Evolutionary conservation across 2,888 invertebrate species (phyloP), one percentile per base, ranked within the genome.

Genomic region (Oithona nana): DNA sequence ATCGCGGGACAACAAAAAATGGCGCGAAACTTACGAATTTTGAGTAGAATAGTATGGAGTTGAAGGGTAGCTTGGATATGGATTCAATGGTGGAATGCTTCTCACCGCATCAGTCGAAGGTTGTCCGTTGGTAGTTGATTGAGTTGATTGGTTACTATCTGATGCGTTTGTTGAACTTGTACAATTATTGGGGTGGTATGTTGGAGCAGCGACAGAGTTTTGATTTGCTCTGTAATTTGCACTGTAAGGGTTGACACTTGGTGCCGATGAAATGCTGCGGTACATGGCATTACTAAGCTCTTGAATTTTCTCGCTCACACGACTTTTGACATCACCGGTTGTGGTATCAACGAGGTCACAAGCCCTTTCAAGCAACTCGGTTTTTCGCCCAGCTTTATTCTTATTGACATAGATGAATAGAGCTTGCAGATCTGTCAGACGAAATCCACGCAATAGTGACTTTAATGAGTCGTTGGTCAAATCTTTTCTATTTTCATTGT

Each of bases 401-500:
- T 82, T 79, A 67, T 84, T 85, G 68, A 85, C 83, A 75, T 81
- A 85, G 70, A 83, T 83, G 71, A 88, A 78, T 71, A 88, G 76
- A 75, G 82, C 82, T 77, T 87, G 86, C 71, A 88, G 81, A 75
- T 87, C 88, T 73, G 84, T 83, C 69, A 87, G 86, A 70, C 88
- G 81, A 76, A 88, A 86, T 72, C 79, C 80, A 74, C 81, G 71
- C 58, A 80, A 72, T 79, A 80, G 79, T 6, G 8, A 6, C 39
- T 39, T 39, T 39, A 39, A 39, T 6, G 39, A 39, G 16, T 39
- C 39, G 16, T 39, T 16, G 8, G 39, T 39, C 39, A 39, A 11
- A 11, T 39, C 39, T 16, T 39, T 39, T n/a, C n/a, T n/a, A n/a
- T n/a, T 39, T 39, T 39, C 39, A 6, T 39, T 39, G 8, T 6